phyloP scores from a whole-genome alignment of 1,140 invertebrate species.

The Lethrus apterus region DNA sequence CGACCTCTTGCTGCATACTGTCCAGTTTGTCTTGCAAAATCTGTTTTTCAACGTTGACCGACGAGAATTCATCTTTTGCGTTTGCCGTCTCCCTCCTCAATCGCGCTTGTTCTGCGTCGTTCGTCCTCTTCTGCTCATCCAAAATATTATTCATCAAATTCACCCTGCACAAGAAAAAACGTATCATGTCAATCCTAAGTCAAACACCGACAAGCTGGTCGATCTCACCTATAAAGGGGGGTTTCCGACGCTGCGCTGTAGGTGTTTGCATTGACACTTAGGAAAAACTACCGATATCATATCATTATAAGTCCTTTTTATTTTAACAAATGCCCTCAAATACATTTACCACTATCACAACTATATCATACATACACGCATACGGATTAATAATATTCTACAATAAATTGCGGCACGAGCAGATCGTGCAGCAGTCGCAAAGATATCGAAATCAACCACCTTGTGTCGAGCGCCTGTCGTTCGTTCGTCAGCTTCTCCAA shows the following conservation, averaged over 20 bases:
- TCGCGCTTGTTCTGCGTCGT: constrained; percentile 8
- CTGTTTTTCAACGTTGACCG: constrained; percentile 5
- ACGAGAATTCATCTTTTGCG: constrained; percentile 12
- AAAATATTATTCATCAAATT: constrained; percentile 15
- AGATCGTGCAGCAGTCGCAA: constrained; percentile 23
- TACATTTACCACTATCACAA: constrained; percentile 5
- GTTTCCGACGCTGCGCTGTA: constrained; percentile 8
- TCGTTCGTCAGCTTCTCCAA: constrained; percentile 33
- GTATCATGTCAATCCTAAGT: constrained; percentile 34
- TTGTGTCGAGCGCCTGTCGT: constrained; percentile 32
- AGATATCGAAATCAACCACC: constrained; percentile 31
- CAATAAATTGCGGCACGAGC: constrained; percentile 13
- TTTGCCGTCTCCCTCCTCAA: constrained; percentile 12
- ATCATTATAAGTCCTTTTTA: neutral
- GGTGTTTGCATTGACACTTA: constrained; percentile 16
- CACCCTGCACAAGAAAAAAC: constrained; percentile 28
- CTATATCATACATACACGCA: too few species aligned
- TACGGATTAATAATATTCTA: too few species aligned
- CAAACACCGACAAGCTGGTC: constrained; percentile 20
- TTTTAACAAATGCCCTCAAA: too few species aligned
- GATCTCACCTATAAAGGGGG: constrained; percentile 20
- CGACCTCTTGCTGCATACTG: constrained; percentile 13
- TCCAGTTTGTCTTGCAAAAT: constrained; percentile 18
- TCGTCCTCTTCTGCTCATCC: constrained; percentile 12
- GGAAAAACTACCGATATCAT: constrained; percentile 1